Percentiles rank a stretch among this genome's conserved stretches.
Evolutionary conservation across 2,113 vertebrate genomes (phyloP).

Genomic region (Oncorhynchus clarkii): DNA sequence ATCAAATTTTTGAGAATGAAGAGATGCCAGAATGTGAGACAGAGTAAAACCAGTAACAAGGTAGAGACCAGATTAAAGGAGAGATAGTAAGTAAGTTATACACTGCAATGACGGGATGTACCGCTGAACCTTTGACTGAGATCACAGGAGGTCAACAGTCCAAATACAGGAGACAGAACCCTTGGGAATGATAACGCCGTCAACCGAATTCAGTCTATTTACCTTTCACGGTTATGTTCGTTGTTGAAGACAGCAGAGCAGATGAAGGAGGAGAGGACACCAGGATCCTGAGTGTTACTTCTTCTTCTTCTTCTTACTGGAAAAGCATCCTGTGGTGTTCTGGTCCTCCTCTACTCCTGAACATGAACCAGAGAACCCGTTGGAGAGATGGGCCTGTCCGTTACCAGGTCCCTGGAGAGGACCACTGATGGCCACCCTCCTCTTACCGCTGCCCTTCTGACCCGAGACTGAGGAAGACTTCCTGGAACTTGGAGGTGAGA

Average conservation of each 20-base stretch:
- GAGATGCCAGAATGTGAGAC: no score
- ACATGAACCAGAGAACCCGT: slow-evolving; percentile 4
- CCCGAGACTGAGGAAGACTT: background rate
- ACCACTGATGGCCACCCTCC: background rate
- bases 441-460: slow-evolving; percentile 14
- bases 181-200: no score
- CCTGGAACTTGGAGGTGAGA: background rate
- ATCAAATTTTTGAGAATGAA: no score
- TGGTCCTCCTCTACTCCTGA: slow-evolving; percentile 18
- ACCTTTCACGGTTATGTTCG: no score
- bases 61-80: no score
- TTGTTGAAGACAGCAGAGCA: background rate
- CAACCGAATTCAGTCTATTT: no score
- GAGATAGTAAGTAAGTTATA: no score
- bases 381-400: slow-evolving; percentile 36
- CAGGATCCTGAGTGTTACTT: slow-evolving; percentile 2
- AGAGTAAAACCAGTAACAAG: no score
- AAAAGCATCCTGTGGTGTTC: slow-evolving; percentile 49
- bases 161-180: no score
- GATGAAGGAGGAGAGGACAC: background rate
- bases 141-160: no score
- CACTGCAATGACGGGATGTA: no score
- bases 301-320: slow-evolving; percentile 51
- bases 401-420: background rate
- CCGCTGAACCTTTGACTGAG: no score